phyloP scores from a whole-genome alignment of 2,113 vertebrate genomes.

The Myotis yumanensis region DNA sequence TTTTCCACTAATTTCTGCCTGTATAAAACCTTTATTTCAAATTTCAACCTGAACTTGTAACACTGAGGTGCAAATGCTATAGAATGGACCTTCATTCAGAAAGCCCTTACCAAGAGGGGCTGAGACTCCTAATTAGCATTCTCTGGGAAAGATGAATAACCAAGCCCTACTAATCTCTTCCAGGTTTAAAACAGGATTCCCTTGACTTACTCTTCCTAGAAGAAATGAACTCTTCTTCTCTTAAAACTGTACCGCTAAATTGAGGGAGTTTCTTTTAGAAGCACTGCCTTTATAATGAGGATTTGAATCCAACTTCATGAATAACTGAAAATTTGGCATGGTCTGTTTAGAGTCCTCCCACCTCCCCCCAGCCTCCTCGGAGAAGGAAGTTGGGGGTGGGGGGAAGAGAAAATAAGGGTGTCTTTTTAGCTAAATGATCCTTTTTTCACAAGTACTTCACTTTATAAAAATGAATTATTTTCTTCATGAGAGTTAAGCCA shows the following conservation, averaged over 20 bases:
- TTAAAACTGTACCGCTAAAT: constrained; percentile 71
- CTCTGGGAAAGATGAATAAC: constrained; percentile 45
- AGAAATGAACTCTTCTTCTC: constrained; percentile 76
- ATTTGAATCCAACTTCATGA: background rate
- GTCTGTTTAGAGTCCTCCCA: background rate
- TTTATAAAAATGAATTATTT: background rate
- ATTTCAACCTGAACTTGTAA: constrained; percentile 77
- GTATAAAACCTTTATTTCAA: constrained; percentile 66
- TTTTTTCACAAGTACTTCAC: background rate
- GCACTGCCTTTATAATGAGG: background rate
- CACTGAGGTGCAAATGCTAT: constrained; percentile 64
- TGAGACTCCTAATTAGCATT: constrained; percentile 30
- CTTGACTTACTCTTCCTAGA: constrained; percentile 75
- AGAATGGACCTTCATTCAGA: constrained; percentile 64
- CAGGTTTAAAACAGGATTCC: constrained; percentile 74
- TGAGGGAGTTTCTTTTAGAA: constrained; percentile 48
- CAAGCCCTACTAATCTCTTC: constrained; percentile 69
- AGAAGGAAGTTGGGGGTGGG: background rate
- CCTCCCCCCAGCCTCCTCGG: background rate
- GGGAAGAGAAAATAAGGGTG: rapidly evolving
- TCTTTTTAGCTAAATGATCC: constrained; percentile 29
- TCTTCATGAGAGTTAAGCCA: constrained; percentile 38
- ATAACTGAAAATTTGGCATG: constrained; percentile 4
- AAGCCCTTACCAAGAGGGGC: constrained; percentile 20
- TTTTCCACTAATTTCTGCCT: constrained; percentile 74